A percentile compares a stretch with the other conserved stretches of the same genome.
Evolutionary conservation across 2,113 vertebrate species (phyloP).

Genomic region (Etheostoma cragini): DNA sequence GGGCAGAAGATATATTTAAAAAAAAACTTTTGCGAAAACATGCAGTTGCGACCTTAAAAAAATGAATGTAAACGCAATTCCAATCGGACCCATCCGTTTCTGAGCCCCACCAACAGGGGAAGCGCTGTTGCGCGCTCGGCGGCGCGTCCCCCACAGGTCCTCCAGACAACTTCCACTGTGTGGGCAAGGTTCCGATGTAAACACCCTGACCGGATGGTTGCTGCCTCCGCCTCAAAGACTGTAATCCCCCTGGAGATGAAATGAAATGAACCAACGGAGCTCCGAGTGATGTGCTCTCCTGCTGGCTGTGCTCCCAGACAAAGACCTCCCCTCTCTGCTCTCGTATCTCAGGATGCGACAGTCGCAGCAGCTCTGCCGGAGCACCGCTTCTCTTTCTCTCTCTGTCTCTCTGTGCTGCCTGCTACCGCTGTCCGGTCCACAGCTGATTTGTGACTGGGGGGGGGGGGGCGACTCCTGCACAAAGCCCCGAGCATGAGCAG

Average conservation of each 20-base stretch:
- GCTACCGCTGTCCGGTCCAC: slow-evolving; percentile 32
- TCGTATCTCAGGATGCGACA: slow-evolving; percentile 41
- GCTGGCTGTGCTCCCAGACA: slow-evolving; percentile 30
- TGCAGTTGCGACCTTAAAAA: background rate
- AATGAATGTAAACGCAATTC: background rate
- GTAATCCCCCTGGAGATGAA: slow-evolving; percentile 15
- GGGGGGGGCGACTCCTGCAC: slow-evolving; percentile 52
- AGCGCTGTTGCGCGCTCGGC: background rate
- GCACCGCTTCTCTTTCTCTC: background rate
- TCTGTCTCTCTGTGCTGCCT: background rate
- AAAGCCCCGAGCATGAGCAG: slow-evolving; percentile 72
- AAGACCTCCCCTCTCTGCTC: slow-evolving; percentile 35
- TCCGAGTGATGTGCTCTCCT: background rate
- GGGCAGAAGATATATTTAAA: background rate
- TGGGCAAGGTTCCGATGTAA: slow-evolving; percentile 24
- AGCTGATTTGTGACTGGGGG: slow-evolving; percentile 54
- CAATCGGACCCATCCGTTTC: background rate
- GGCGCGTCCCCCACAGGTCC: slow-evolving; percentile 22
- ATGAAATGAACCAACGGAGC: background rate
- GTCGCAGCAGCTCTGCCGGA: slow-evolving; percentile 21
- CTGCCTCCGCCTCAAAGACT: background rate
- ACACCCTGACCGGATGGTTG: slow-evolving; percentile 43
- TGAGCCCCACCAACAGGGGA: background rate
- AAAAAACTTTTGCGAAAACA: slow-evolving; percentile 45
- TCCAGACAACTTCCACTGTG: slow-evolving; percentile 47